These are phyloP conservation scores for Masnerella sp. DNA, from an alignment of 2,888 invertebrate species.

Conservation along the genomic window DNA sequence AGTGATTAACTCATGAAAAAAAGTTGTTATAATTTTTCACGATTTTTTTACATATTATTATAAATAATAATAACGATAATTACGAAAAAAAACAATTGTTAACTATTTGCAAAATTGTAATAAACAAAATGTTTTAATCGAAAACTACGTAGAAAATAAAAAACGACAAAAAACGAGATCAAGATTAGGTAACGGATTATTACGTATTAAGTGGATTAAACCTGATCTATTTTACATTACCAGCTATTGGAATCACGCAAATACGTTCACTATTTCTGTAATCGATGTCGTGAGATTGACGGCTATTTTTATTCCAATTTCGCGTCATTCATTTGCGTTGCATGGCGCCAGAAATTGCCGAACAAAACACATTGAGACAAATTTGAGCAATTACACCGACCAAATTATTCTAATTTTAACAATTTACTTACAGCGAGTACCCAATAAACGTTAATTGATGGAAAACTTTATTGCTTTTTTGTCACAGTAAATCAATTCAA, in stretches of 20 bases:
- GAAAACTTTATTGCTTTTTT: constrained; percentile 7
- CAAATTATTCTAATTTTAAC: constrained; percentile 42
- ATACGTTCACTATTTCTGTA: constrained; percentile 31
- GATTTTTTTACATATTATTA: too few species aligned
- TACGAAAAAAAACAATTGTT: too few species aligned
- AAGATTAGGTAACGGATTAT: constrained; percentile 41
- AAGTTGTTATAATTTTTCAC: too few species aligned
- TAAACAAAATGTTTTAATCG: background rate
- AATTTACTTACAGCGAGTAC: constrained; percentile 24
- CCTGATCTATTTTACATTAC: constrained; percentile 26
- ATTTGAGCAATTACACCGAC: constrained; percentile 28
- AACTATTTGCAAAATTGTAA: background rate
- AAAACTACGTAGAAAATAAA: constrained; percentile 20
- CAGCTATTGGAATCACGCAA: constrained; percentile 27
- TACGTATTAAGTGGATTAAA: constrained; percentile 45
- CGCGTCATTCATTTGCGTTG: constrained; percentile 20
- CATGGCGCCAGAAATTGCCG: constrained; percentile 17
- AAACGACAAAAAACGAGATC: constrained; percentile 10
- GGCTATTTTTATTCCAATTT: constrained; percentile 43
- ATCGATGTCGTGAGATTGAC: constrained; percentile 35
- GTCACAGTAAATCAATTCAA: background rate
- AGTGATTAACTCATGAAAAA: too few species aligned
- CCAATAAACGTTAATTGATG: constrained; percentile 16
- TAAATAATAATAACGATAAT: too few species aligned
- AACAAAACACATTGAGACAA: constrained; percentile 29